Conservation (phyloP, 2,797 vertebrate genomes). For the Gila robusta region DNA sequence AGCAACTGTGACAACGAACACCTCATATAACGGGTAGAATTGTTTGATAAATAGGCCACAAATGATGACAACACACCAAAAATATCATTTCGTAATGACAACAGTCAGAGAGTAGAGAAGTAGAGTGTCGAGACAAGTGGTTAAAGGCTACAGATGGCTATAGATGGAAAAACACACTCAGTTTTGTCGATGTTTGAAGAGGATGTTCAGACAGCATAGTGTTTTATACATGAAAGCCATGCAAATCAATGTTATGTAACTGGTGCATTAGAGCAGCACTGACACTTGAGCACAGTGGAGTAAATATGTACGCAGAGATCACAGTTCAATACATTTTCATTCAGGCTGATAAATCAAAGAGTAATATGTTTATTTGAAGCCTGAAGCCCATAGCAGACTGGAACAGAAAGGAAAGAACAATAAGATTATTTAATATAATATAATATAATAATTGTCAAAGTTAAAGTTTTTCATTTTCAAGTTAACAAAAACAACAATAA, state of each 20-base stretch:
- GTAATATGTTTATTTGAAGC: background rate
- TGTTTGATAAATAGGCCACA: conserved; percentile 41
- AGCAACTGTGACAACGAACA: conserved; percentile 19
- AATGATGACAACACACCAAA: conserved; percentile 34
- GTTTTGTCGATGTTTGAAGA: conserved; percentile 24
- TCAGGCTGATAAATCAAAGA: background rate
- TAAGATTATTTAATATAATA: background rate
- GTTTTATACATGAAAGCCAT: conserved; percentile 24
- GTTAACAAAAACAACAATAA: too few species aligned
- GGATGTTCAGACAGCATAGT: background rate
- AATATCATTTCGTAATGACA: background rate
- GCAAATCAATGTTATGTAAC: conserved; percentile 30
- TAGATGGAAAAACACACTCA: background rate
- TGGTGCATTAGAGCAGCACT: background rate
- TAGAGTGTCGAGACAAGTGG: background rate
- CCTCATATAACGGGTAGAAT: background rate
- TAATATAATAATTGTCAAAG: too few species aligned
- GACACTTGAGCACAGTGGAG: conserved; percentile 1
- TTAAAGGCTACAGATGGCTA: conserved; percentile 1
- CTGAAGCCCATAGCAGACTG: background rate
- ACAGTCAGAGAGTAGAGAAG: background rate
- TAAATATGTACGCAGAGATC: background rate
- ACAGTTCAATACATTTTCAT: conserved; percentile 19
- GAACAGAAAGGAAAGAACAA: background rate
- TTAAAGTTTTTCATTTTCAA: too few species aligned